Conservation (phyloP, 2,888 invertebrate species). For the Acanthosepion pharaonis region DNA sequence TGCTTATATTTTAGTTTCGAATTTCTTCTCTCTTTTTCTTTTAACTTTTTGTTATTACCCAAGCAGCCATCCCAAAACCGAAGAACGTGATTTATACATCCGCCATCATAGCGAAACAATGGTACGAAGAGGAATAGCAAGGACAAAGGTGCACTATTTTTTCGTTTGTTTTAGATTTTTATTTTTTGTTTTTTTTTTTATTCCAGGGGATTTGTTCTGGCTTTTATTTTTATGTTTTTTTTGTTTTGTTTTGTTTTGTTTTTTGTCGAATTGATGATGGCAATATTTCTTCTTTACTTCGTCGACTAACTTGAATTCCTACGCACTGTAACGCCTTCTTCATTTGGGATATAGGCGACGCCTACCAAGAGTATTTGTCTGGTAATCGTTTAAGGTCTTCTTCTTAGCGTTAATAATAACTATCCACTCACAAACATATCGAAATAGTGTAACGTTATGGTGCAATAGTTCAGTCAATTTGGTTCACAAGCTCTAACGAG, state of each 20-base stretch:
- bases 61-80: not conserved
- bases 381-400: too few species aligned
- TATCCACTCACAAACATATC: too few species aligned
- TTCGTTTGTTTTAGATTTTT: not conserved
- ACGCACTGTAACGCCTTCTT: not conserved
- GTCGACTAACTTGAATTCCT: not conserved
- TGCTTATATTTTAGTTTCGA: not conserved
- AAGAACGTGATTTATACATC: constrained; percentile 10
- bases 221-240: not conserved
- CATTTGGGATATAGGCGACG: not conserved
- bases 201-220: not conserved
- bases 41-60: not conserved
- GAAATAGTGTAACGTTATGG: too few species aligned
- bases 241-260: not conserved
- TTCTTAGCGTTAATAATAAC: too few species aligned
- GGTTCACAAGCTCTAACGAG: too few species aligned
- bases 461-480: too few species aligned
- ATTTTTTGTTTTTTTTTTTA: not conserved
- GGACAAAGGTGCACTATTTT: not conserved
- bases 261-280: not conserved
- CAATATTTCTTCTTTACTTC: not conserved
- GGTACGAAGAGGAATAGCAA: not conserved
- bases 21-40: not conserved
- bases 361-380: not conserved
- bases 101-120: not conserved